These are phyloP conservation scores for Amniataba percoides DNA, from an alignment of 2,797 vertebrate genomes.

Conservation along the genomic window DNA sequence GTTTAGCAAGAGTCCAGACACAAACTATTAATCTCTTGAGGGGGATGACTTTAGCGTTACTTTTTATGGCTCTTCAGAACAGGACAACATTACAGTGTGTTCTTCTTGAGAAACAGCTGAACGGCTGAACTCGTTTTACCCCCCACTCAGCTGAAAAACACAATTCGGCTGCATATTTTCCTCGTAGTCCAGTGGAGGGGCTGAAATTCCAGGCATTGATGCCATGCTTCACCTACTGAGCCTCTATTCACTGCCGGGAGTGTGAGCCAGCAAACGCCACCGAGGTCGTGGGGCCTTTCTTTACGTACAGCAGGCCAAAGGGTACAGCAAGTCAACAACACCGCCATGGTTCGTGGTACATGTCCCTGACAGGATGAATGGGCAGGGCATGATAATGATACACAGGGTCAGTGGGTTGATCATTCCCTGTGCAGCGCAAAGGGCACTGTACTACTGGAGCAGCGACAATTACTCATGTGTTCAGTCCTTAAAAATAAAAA, in stretches of 20 bases:
- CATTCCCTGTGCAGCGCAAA: constrained; percentile 39
- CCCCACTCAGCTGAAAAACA: constrained; percentile 38
- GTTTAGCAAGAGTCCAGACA: constrained; percentile 22
- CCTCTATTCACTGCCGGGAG: constrained; percentile 67
- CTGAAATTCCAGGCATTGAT: constrained; percentile 71
- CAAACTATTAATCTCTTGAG: constrained; percentile 22
- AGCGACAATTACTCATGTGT: not conserved
- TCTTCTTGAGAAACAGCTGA: constrained; percentile 27
- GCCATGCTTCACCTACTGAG: constrained; percentile 69
- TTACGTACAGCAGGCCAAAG: constrained; percentile 50
- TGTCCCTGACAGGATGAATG: constrained; percentile 27
- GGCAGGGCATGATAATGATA: constrained; percentile 21
- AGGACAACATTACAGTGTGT: not conserved
- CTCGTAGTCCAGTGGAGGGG: constrained; percentile 41
- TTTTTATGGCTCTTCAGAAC: constrained; percentile 23
- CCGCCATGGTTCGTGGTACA: constrained; percentile 19
- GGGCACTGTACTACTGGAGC: constrained; percentile 39
- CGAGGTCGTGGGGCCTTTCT: constrained; percentile 34
- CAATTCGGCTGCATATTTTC: constrained; percentile 24
- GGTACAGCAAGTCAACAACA: constrained; percentile 45
- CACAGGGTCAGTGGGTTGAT: constrained; percentile 16
- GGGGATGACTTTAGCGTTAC: constrained; percentile 14
- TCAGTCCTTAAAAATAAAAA: not conserved
- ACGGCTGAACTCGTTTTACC: not conserved
- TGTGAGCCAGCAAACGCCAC: constrained; percentile 24